Percentiles rank a stretch among this genome's conserved stretches.
These are phyloP conservation scores for Myotis findleyi DNA, from an alignment of 2,797 vertebrate genomes.

Conservation along the genomic window DNA sequence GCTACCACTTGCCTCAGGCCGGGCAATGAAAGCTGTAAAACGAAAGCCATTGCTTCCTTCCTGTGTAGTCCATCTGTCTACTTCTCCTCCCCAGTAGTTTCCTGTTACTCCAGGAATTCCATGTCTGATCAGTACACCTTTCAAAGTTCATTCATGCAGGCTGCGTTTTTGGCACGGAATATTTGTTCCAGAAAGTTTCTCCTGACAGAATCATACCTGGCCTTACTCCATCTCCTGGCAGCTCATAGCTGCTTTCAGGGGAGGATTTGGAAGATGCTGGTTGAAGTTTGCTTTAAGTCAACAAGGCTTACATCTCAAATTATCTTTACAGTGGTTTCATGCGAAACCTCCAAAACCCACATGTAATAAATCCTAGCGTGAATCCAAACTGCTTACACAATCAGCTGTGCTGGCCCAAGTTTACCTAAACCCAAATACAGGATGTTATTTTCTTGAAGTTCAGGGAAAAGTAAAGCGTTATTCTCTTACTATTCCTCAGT, in stretches of 20 bases:
- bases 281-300: conserved; percentile 54
- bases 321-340: conserved; percentile 55
- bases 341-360: conserved; percentile 5
- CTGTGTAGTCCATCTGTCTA: not conserved
- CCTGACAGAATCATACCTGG: conserved; percentile 1
- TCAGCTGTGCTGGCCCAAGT: conserved; percentile 8
- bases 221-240: conserved; percentile 33
- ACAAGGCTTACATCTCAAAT: conserved; percentile 23
- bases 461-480: not conserved
- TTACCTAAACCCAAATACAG: conserved; percentile 64
- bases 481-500: conserved; percentile 24
- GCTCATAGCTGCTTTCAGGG: not conserved
- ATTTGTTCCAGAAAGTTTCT: conserved; percentile 45
- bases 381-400: conserved; percentile 68
- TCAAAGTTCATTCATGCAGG: conserved; percentile 47
- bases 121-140: conserved; percentile 36
- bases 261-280: not conserved
- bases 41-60: conserved; percentile 48
- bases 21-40: not conserved
- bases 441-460: conserved; percentile 66
- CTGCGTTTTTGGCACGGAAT: conserved; percentile 46
- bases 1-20: not conserved
- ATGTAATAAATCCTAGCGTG: conserved; percentile 26
- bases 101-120: conserved; percentile 56
- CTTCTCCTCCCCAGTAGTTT: conserved; percentile 41